Percentiles rank a stretch among this genome's conserved stretches.
These are phyloP conservation scores for Phyllotreta striolata DNA, from an alignment of 2,888 invertebrate species.

Conservation along the genomic window DNA sequence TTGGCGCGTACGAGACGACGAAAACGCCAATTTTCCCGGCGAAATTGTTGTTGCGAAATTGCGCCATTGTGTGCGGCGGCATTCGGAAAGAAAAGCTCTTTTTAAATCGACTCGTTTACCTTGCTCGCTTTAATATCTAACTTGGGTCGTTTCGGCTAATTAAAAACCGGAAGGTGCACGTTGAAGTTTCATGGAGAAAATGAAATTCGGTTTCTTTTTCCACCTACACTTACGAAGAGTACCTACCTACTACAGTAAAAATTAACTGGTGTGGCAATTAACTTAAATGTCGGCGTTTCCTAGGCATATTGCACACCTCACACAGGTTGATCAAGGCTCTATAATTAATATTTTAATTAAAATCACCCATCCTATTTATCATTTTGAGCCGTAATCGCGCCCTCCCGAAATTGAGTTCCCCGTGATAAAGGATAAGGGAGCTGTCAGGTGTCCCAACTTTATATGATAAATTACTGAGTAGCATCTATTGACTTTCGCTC, in stretches of 20 bases:
- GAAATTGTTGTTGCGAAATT: background rate
- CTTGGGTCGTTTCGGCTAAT: slow-evolving; percentile 15
- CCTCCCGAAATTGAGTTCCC: slow-evolving; percentile 4
- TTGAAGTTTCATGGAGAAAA: slow-evolving; percentile 9
- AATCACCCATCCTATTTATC: too few relatives aligned
- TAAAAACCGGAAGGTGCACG: slow-evolving; percentile 14
- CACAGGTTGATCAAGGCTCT: too few relatives aligned
- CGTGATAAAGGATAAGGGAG: slow-evolving; percentile 13
- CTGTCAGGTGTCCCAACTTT: slow-evolving; percentile 12
- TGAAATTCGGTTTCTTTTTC: background rate
- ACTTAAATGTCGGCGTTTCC: too few relatives aligned
- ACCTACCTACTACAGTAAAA: too few relatives aligned
- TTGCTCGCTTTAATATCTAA: slow-evolving; percentile 12
- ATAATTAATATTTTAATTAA: too few relatives aligned
- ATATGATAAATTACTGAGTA: slow-evolving; percentile 11
- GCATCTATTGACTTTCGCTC: background rate
- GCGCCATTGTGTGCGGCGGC: too few relatives aligned
- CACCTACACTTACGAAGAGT: too few relatives aligned
- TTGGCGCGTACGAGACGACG: too few relatives aligned
- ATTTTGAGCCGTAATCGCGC: too few relatives aligned
- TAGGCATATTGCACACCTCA: too few relatives aligned
- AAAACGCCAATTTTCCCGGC: background rate
- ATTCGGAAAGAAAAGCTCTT: too few relatives aligned
- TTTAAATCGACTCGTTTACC: background rate
- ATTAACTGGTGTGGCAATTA: too few relatives aligned